Percentiles rank a stretch among this genome's conserved stretches.
phyloP scores from a whole-genome alignment of 2,797 vertebrate species.

The Anguilla obscura region DNA sequence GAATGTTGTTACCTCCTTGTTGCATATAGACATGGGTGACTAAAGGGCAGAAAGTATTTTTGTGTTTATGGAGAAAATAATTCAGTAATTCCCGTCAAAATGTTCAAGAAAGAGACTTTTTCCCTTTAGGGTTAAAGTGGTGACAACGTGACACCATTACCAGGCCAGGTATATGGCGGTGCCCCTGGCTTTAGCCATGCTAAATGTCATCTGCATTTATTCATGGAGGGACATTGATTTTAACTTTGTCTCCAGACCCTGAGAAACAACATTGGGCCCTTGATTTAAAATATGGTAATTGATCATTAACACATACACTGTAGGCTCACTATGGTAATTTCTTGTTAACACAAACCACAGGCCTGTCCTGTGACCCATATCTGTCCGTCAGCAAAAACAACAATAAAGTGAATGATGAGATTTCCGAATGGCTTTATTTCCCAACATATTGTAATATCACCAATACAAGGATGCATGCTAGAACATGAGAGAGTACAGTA shows the following conservation, averaged over 20 bases:
- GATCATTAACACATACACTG: neutral
- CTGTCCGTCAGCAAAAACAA: neutral
- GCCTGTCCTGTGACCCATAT: neutral
- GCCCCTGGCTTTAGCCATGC: neutral
- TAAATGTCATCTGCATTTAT: neutral
- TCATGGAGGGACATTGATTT: conserved; percentile 1
- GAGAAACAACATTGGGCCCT: neutral
- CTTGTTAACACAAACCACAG: neutral
- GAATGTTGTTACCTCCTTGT: neutral
- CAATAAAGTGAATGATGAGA: neutral
- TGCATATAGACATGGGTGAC: neutral
- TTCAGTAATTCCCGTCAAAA: neutral
- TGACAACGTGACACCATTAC: neutral
- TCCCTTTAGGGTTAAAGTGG: neutral
- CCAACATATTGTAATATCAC: neutral
- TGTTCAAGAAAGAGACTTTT: neutral
- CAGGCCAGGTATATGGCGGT: neutral
- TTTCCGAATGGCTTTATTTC: neutral
- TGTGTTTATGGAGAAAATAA: neutral
- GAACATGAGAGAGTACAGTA: neutral
- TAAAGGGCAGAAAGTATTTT: neutral
- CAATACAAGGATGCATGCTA: neutral
- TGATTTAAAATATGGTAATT: conserved; percentile 12
- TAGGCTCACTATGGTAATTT: neutral
- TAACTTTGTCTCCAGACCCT: neutral